Base-by-base conservation (phyloP, 2,888 invertebrate genomes). In the Mamestra brassicae region DNA sequence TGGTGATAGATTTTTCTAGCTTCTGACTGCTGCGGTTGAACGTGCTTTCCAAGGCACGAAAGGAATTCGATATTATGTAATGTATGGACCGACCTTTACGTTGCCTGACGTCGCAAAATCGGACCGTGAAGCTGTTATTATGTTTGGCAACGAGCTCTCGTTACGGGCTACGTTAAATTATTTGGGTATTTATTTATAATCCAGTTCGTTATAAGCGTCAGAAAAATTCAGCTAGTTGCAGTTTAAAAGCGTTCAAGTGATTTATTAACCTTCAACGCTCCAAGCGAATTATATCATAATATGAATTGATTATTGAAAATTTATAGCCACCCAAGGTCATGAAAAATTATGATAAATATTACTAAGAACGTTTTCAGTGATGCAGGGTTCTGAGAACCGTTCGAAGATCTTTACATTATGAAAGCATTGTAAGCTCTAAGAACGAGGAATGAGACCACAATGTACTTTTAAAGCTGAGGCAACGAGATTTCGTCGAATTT, bases 401-500 rank as follows among this genome's bases (percentile, higher is more conserved):
- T 61, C 17, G 15, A 52, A 61, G n/a, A n/a, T 42, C 38, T 52
- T 60, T 42, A 60, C 11, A 42, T 45, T 70, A 61, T 36, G 10
- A 52, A 36, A 62, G 42, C 36, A 36, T 73, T 73, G 45, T 75
- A 52, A 45, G n/a, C 45, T 6, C 13, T 10, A 36, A 36, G n/a
- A 45, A 50, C 17, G 26, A 34, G n/a, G 4, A 47, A 47, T 47
- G 34, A 13, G 36, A 45, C 13, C 36, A n/a, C 52, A 54, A 47
- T 75, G 52, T 63, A 75, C 10, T 52, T 62, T 45, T 54, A 76
- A 38, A 26, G 13, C 38, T 54, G 36, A 54, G 7, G 17, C 36
- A 63, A 38, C 26, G 54, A 47, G 54, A 76, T 55, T 76, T 45
- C 7, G n/a, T 34, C 4, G 17, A 6, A n/a, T 55, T 74, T 54